Evolutionary conservation across 2,797 vertebrate species (phyloP).

Genomic region (Eupleurogrammus muticus): DNA sequence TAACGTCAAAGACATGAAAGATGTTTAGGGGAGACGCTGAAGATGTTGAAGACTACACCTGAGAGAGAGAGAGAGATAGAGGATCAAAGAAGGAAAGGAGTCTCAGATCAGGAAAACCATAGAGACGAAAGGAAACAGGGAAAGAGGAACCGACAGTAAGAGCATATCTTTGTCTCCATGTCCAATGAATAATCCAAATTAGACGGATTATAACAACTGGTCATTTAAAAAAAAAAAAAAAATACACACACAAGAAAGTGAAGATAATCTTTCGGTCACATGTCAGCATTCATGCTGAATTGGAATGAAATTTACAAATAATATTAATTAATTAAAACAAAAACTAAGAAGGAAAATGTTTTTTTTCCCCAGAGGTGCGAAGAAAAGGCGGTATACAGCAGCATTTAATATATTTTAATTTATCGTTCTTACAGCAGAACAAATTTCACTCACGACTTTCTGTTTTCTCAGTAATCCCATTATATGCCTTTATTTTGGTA

Average conservation of each 20-base stretch:
- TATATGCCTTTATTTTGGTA: no score
- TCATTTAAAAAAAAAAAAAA: slow-evolving; percentile 12
- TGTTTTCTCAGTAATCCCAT: no score
- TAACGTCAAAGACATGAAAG: slow-evolving; percentile 79
- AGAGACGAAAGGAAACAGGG: slow-evolving; percentile 26
- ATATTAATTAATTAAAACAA: no score
- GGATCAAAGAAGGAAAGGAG: slow-evolving; percentile 63
- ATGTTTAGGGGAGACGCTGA: slow-evolving; percentile 54
- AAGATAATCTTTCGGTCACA: slow-evolving; percentile 15
- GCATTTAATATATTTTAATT: no score
- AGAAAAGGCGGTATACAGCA: no score
- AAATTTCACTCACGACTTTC: no score
- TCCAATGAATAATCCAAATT: slow-evolving; percentile 12
- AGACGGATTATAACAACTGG: slow-evolving; percentile 8
- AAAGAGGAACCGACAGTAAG: slow-evolving; percentile 17
- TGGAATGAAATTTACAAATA: background rate
- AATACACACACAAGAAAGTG: background rate
- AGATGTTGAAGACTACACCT: slow-evolving; percentile 63
- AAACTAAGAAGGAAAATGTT: no score
- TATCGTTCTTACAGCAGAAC: no score
- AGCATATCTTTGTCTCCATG: slow-evolving; percentile 15
- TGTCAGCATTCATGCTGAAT: slow-evolving; percentile 1
- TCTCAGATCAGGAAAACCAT: slow-evolving; percentile 53
- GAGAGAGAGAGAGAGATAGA: slow-evolving; percentile 57
- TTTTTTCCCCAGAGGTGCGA: no score